phyloP scores from a whole-genome alignment of 2,888 invertebrate species.

The Drosophila borborema region DNA sequence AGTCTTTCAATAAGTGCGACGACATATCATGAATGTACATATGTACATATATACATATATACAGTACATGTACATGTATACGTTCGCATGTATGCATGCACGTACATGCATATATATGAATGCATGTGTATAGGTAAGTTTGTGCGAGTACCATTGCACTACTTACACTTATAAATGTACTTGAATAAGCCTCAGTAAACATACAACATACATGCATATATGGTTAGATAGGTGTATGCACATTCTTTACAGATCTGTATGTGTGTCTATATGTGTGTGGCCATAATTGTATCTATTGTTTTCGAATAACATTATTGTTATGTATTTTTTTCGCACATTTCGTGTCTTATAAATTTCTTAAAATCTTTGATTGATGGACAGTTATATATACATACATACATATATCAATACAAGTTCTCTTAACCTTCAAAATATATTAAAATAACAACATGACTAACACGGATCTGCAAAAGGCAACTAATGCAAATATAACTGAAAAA shows the following conservation, averaged over 20 bases:
- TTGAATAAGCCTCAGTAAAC: not conserved
- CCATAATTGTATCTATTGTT: not conserved
- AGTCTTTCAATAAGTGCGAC: conserved; percentile 27
- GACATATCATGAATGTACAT: not conserved
- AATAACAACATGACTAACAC: conserved; percentile 8
- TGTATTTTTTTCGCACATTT: not conserved
- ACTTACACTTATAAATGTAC: too few species aligned
- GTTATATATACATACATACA: not conserved
- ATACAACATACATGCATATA: not conserved
- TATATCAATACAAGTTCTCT: conserved; percentile 3
- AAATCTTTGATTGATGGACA: not conserved
- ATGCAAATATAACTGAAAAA: not conserved
- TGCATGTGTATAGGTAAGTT: not conserved
- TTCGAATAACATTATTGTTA: not conserved
- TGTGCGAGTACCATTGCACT: conserved; percentile 16
- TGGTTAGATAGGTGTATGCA: too few species aligned
- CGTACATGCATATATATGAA: not conserved
- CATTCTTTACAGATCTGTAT: conserved; percentile 1
- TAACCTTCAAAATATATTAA: conserved; percentile 9
- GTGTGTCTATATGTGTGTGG: not conserved
- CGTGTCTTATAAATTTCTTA: not conserved
- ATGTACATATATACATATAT: too few species aligned
- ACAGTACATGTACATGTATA: not conserved
- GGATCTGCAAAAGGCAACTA: conserved; percentile 1
- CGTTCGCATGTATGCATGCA: not conserved